Conservation (phyloP, 1,140 invertebrate species). For the Bombus fervidus region DNA sequence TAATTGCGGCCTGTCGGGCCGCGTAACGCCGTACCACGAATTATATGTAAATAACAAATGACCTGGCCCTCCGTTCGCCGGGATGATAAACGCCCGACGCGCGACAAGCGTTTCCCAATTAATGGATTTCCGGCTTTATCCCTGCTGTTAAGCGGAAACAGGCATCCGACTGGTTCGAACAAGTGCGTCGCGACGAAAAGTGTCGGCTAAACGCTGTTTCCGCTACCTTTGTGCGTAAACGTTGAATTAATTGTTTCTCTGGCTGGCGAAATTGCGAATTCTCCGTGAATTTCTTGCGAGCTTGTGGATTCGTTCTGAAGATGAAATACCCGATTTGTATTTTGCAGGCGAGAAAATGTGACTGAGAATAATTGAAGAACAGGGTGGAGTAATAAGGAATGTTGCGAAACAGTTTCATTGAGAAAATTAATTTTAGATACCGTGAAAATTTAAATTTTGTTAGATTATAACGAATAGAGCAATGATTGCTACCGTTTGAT, state of each 20-base stretch:
- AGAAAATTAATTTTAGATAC: neutral
- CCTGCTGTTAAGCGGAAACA: conserved; percentile 59
- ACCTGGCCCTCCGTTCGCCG: conserved; percentile 62
- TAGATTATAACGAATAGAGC: too few species aligned
- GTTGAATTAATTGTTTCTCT: conserved; percentile 21
- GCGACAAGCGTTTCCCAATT: conserved; percentile 78
- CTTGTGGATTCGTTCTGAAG: neutral
- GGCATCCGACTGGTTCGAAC: conserved; percentile 62
- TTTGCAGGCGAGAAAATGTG: neutral
- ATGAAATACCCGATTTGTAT: conserved; percentile 5
- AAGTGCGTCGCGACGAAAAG: neutral
- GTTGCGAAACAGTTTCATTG: too few species aligned
- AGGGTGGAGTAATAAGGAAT: neutral
- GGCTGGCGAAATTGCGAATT: conserved; percentile 18
- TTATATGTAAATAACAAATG: conserved; percentile 77
- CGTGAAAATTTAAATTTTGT: too few species aligned
- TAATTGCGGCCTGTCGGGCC: conserved; percentile 68
- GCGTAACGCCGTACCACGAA: conserved; percentile 67
- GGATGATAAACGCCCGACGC: conserved; percentile 69
- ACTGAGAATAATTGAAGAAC: conserved; percentile 15
- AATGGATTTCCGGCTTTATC: conserved; percentile 79
- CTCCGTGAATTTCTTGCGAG: conserved; percentile 31
- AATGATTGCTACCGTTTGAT: too few species aligned
- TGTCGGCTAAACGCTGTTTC: neutral
- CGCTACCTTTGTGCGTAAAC: neutral